These are phyloP conservation scores for Callorhinus ursinus DNA, from an alignment of 2,113 vertebrate species.

Conservation along the genomic window DNA sequence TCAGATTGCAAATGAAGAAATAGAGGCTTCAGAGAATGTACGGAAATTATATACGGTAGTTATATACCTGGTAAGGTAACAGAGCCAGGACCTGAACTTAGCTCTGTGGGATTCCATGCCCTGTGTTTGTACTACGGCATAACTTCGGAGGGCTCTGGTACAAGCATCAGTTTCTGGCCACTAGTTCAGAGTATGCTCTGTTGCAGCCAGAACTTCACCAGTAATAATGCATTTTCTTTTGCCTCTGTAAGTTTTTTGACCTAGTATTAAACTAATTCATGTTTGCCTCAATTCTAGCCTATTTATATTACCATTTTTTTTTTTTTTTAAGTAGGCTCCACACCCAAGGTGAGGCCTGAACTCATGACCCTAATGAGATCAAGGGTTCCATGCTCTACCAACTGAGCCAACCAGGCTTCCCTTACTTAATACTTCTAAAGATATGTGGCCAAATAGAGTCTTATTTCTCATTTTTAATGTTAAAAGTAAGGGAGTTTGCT, in stretches of 20 bases:
- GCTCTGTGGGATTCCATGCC: rapidly evolving
- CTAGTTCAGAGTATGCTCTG: not conserved
- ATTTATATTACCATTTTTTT: not conserved
- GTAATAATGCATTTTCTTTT: not conserved
- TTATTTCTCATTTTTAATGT: not conserved
- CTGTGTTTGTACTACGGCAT: not conserved
- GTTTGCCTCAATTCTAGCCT: not conserved
- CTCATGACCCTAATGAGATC: not conserved
- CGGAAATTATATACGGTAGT: not conserved
- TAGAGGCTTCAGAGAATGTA: not conserved
- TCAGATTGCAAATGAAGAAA: conserved; percentile 33
- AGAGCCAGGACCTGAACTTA: not conserved
- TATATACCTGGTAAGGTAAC: not conserved
- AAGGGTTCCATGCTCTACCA: not conserved
- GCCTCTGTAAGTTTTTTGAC: not conserved
- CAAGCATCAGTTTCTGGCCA: not conserved
- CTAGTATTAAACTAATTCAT: not conserved
- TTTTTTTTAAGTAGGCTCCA: not conserved
- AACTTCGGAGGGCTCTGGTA: not conserved
- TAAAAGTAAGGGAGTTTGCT: not conserved
- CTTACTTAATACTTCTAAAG: not conserved
- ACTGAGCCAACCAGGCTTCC: not conserved
- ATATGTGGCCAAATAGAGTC: not conserved
- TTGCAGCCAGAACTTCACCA: not conserved
- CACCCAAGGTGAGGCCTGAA: not conserved